phyloP scores from a whole-genome alignment of 2,888 invertebrate species.

The Cynaeus angustus region DNA sequence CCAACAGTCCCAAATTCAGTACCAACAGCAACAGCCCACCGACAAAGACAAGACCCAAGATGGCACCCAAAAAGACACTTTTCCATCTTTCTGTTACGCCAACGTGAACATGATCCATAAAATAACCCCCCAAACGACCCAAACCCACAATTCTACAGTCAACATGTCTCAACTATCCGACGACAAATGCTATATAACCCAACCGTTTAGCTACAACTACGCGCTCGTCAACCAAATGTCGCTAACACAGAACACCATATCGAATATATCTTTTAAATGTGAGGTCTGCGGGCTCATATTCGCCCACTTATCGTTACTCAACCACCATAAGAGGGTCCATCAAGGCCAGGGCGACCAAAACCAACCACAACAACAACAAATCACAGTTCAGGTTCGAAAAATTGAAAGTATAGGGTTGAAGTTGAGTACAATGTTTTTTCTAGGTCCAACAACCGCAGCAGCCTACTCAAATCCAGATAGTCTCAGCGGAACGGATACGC shows the following conservation, averaged over 20 bases:
- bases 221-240: slow-evolving; percentile 90
- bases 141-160: slow-evolving; percentile 72
- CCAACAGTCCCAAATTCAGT: slow-evolving; percentile 69
- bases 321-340: slow-evolving; percentile 90
- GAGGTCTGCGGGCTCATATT: slow-evolving; percentile 92
- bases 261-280: slow-evolving; percentile 90
- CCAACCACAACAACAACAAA: slow-evolving; percentile 67
- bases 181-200: slow-evolving; percentile 84
- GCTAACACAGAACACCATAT: slow-evolving; percentile 83
- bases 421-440: background rate
- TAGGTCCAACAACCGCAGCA: slow-evolving; percentile 67
- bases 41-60: slow-evolving; percentile 66
- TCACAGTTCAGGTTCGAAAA: slow-evolving; percentile 64
- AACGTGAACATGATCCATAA: slow-evolving; percentile 82
- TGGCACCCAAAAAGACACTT: slow-evolving; percentile 71
- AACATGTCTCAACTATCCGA: slow-evolving; percentile 82
- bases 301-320: slow-evolving; percentile 86
- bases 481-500: slow-evolving; percentile 73
- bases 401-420: no score
- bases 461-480: slow-evolving; percentile 76
- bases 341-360: slow-evolving; percentile 76
- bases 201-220: slow-evolving; percentile 87
- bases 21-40: slow-evolving; percentile 64
- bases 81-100: slow-evolving; percentile 82
- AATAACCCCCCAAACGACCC: slow-evolving; percentile 70